These are phyloP conservation scores for Trichoplusia ni DNA, from an alignment of 1,140 invertebrate genomes.

Conservation along the genomic window DNA sequence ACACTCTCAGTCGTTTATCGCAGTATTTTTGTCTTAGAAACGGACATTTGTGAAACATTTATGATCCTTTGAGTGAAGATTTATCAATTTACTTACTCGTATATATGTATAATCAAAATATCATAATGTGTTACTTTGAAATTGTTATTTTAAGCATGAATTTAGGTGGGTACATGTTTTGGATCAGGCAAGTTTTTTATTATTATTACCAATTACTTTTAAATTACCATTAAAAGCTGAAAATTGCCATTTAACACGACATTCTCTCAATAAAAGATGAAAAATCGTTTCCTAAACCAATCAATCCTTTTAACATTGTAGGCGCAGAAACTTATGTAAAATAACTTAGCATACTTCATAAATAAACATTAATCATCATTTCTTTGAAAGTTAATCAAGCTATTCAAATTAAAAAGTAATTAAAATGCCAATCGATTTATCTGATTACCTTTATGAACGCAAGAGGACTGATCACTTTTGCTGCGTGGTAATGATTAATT, in stretches of 20 bases:
- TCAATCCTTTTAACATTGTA: conserved; percentile 15
- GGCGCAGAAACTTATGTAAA: not conserved
- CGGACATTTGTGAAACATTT: not conserved
- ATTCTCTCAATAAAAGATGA: conserved; percentile 1
- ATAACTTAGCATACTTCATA: conserved; percentile 7
- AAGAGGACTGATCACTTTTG: not conserved
- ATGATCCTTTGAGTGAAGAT: not conserved
- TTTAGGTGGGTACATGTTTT: no score
- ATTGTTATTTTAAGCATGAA: no score
- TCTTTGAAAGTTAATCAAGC: conserved; percentile 13
- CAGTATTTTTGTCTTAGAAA: conserved; percentile 13
- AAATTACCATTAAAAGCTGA: not conserved
- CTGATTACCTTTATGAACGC: not conserved
- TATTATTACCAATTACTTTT: no score
- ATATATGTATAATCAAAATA: not conserved
- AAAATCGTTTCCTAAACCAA: conserved; percentile 20
- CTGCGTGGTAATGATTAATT: no score
- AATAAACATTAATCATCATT: conserved; percentile 21
- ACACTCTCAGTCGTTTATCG: not conserved
- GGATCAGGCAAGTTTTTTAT: no score
- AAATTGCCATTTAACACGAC: conserved; percentile 12
- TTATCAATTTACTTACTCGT: not conserved
- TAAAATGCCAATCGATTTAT: conserved; percentile 4
- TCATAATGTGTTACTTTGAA: no score
- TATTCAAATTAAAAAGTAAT: conserved; percentile 21